Conservation (phyloP, 2,888 invertebrate species). For the Antitype chi region DNA sequence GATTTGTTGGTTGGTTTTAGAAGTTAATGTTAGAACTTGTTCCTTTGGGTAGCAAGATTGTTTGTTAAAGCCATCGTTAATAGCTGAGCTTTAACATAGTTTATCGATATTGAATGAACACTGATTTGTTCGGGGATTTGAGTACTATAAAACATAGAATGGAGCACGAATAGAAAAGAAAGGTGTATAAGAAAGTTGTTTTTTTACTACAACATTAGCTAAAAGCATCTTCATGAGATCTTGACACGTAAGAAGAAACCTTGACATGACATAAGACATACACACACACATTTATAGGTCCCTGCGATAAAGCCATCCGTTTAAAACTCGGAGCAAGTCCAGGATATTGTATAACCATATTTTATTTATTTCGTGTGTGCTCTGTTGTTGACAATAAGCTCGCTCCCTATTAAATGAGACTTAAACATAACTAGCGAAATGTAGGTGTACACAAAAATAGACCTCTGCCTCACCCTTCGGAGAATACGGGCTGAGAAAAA, state of each 20-base stretch:
- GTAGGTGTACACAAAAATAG: background rate
- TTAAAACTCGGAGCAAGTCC: background rate
- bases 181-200: background rate
- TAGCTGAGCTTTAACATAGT: constrained; percentile 17
- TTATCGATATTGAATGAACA: constrained; percentile 1
- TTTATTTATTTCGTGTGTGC: background rate
- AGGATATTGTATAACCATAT: background rate
- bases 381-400: background rate
- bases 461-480: background rate
- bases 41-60: constrained; percentile 26
- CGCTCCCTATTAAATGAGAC: background rate
- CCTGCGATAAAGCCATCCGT: background rate
- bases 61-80: constrained; percentile 20
- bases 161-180: background rate
- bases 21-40: constrained; percentile 32
- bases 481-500: background rate
- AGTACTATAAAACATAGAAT: background rate
- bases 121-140: background rate
- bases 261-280: background rate
- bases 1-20: constrained; percentile 44
- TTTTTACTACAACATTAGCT: background rate
- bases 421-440: background rate
- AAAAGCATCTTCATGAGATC: too few relatives aligned
- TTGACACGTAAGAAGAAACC: background rate
- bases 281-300: background rate